These are phyloP conservation scores for Lytechinus pictus DNA, from an alignment of 35 echinoderm and acorn worm species.

Conservation along the genomic window DNA sequence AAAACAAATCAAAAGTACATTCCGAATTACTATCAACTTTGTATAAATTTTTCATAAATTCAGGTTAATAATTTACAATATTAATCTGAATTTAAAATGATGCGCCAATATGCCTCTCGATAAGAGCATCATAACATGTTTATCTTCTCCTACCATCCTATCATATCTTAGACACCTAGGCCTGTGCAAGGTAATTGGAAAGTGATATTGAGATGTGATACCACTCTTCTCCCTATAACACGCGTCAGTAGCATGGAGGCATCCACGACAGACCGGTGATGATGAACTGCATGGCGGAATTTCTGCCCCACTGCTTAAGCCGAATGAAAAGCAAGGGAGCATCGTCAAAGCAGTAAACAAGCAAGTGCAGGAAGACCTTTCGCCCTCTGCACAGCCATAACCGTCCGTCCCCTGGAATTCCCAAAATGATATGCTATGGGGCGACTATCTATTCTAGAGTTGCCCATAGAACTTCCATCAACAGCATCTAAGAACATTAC, in stretches of 20 bases:
- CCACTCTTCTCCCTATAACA: neutral
- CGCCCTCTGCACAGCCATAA: too few relatives aligned
- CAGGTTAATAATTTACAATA: neutral
- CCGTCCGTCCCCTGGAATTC: too few relatives aligned
- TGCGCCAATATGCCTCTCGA: neutral
- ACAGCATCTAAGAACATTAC: too few relatives aligned
- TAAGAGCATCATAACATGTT: neutral
- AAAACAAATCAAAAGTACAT: neutral
- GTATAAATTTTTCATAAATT: neutral
- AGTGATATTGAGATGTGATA: neutral
- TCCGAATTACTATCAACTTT: neutral
- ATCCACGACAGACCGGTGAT: neutral
- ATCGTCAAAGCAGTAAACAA: too few relatives aligned
- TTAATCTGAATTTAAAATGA: neutral
- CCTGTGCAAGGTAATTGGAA: neutral
- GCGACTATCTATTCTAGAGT: too few relatives aligned
- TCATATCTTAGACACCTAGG: neutral
- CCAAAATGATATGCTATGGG: too few relatives aligned
- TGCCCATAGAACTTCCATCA: too few relatives aligned
- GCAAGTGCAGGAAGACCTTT: too few relatives aligned
- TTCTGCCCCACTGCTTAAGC: neutral
- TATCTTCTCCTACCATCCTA: neutral
- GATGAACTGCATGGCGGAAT: slow-evolving; percentile 8
- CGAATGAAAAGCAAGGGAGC: too few relatives aligned
- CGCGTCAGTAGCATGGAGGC: neutral